Evolutionary conservation across 2,888 invertebrate species (phyloP), one percentile per base, ranked within the genome.

Genomic region (Calameuta idolon): DNA sequence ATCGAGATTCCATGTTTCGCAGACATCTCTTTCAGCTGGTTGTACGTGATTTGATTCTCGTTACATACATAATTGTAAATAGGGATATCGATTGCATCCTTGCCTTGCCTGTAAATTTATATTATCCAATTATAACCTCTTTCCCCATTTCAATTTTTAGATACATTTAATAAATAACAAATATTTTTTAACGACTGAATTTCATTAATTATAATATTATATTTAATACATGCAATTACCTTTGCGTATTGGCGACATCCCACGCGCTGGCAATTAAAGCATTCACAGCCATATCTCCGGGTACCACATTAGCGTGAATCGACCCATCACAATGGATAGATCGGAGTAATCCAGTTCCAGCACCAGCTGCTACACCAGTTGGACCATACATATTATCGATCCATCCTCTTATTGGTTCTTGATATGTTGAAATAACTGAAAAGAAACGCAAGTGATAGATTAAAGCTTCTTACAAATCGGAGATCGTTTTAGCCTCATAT

Each of bases 371-470:
- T 69, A 94, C 93, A 0, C 95, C 97, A 11, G 97, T 97, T 1
- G 97, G 96, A 5, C 98, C 98, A 88, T 98, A 98, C 85, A 97
- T 93, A 87, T 97, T 98, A 92, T 98, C 97, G 30, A 97, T 96
- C 97, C 98, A 98, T 1, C 97, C 97, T 82, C 95, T 92, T 0
- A 96, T 92, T 0, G 96, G 96, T 89, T 96, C 96, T 75, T 94
- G 94, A 86, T 95, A 96, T 0, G 96, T 94, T 3, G 94, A 94
- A 79, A 94, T 92, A 15, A 95, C 94, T 94, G 86, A 5, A 71
- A 33, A 71, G 1, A 31, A 12, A 71, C 2, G 1, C 4, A 11
- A 33, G 11, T 69, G 31, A 5, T 30, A 69, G 0, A 69, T 31
- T 69, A 30, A 5, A 71, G 0, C 12, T 23, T 23, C 15, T 55